Evolutionary conservation across 2,113 vertebrate species (phyloP), one percentile per base, ranked within the genome.

Genomic region (Notiomystis cincta): DNA sequence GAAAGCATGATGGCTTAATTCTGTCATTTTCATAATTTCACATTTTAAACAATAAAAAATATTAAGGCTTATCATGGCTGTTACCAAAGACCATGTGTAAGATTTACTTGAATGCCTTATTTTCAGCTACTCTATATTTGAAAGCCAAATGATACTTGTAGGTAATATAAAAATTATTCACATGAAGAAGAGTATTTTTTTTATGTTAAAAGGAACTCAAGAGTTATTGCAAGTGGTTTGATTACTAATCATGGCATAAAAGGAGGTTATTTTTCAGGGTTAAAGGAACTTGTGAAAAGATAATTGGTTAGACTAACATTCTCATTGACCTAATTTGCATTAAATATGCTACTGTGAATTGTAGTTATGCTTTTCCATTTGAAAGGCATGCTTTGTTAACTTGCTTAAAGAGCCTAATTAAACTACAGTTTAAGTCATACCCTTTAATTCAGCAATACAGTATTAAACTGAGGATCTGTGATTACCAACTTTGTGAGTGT

Each of bases 271-370:
- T 94, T 94, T 94, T 93, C 91, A 84, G 76, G 75, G 65, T 82
- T 82, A 86, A 89, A 93, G 71, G 72, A 92, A 89, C 96, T 91
- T 93, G 42, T 95, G 82, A 95, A 91, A 90, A 95, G 91, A 93
- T 94, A 95, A 96, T 96, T 94, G 91, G 69, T 84, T 93, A 93
- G 87, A 93, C 82, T 92, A 97, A 90, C 71, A 93, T 97, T 96
- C 89, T 97, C 94, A 92, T 95, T 96, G 89, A 90, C 94, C 85
- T 95, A 87, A 96, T 95, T 94, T 95, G 91, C 93, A 96, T 96
- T 94, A 87, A 95, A 93, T 93, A 24, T 94, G 85, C 87, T 93
- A 22, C 80, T 93, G 61, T 96, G 89, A 93, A 96, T 95, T 91
- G 65, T 79, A 96, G 76, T 92, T 95, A 92, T 56, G 86, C 95